Evolutionary conservation across 2,888 invertebrate species (phyloP), one percentile per base, ranked within the genome.

Genomic region (Thera britannica): DNA sequence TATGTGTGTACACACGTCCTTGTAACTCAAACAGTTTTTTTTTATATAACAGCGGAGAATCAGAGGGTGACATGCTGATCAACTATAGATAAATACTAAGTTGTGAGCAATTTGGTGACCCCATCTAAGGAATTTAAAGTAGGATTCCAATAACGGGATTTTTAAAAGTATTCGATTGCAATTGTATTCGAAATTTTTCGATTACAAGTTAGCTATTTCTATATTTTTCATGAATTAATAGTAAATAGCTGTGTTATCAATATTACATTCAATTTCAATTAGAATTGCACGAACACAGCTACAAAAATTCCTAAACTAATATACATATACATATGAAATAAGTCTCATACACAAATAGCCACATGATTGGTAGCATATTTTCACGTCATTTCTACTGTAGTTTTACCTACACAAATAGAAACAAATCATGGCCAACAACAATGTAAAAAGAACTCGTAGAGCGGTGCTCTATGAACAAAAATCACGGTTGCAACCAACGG

Each of bases 401-500:
- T 23, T 23, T 23, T 23, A 23, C 23, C 23, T 6, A 2, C 3
- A 6, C 4, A 38, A 38, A 46, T 46, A 46, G 44, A 46, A 56
- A 56, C 38, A 38, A n/a, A 38, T 41, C 3, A 38, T 36, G n/a
- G 38, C 4, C n/a, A 38, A 41, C 6, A 23, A 62, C 52, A 41
- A 58, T 44, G 12, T 1, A 36, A 58, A 23, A 38, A 7, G 23
- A 23, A 49, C 34, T n/a, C 46, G 44, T 38, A 23, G 36, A 54
- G 12, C 11, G 54, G 59, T 55, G 65, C 68, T 66, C 58, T 59
- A 62, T 62, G 23, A 66, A 69, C 54, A 70, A 62, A 68, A 65
- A 71, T 65, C 66, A 75, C 68, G 67, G 66, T 60, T 62, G 63
- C 82, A 87, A 89, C 89, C 82, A 87, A 89, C 89, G 87, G 89